Base-by-base conservation (phyloP, 1,140 invertebrate species). In the Hestina assimilis region DNA sequence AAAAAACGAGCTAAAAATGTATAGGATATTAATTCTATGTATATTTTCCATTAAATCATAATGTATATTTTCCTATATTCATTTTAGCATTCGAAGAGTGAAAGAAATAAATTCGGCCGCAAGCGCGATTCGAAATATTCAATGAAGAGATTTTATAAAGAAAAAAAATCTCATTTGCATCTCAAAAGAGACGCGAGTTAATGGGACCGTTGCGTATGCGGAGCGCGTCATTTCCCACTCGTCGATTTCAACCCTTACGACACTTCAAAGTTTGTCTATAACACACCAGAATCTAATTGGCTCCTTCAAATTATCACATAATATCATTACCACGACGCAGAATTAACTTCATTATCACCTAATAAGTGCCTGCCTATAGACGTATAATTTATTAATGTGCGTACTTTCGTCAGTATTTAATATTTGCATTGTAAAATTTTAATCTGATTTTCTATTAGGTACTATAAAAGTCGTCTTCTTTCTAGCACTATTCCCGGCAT, bases 121-220 rank as follows among this genome's bases (percentile, higher is more conserved):
- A 72, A 79, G 71, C 70, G 67, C 69, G 70, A 67, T 72, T 82
- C 71, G 64, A 87, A 85, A 85, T 84, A 84, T 87, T 79, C 83
- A 84, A 84, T 86, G 79, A 83, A 83, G 79, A 83, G 76, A 77
- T 81, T 84, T 86, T 82, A 74, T 75, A 58, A 75, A 66, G 69
- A 66, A 81, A 85, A 85, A 84, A 83, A 82, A 71, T 69, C 59
- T 73, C 66, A 87, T 87, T 87, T 86, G 77, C 84, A 87, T 87
- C 61, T 87, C 81, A 87, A 87, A 84, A 83, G 82, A 79, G 67
- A 78, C 62, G 76, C 55, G 73, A 81, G 76, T 82, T 87, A 87
- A 87, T 87, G 75, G 78, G 62, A 65, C 26, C 71, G 72, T 75
- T 83, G 75, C 62, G 67, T 72, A 87, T 86, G 79, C 84, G 68